Conservation (phyloP, 1,140 invertebrate genomes). For the Sinella curviseta region DNA sequence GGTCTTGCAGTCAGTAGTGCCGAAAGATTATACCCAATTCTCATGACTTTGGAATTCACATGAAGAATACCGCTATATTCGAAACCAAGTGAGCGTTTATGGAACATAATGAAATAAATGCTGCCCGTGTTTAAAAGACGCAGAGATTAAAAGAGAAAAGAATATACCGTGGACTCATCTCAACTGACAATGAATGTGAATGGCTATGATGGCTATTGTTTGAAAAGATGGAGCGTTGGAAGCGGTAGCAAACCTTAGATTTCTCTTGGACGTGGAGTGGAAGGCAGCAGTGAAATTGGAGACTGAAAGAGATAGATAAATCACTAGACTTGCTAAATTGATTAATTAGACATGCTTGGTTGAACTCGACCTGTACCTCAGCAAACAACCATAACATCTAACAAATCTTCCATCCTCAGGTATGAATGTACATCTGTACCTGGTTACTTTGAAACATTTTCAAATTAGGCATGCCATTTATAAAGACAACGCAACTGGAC, state of each 20-base stretch:
- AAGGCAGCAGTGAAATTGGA: neutral
- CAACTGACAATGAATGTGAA: too few relatives aligned
- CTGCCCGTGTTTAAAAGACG: neutral
- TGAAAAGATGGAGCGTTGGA: neutral
- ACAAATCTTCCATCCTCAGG: neutral
- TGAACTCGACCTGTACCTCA: neutral
- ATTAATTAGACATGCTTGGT: neutral
- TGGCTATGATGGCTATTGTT: too few relatives aligned
- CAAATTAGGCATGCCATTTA: too few relatives aligned
- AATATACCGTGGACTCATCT: neutral
- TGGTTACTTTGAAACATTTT: too few relatives aligned
- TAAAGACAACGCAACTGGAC: too few relatives aligned
- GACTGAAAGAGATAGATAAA: neutral
- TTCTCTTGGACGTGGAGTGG: neutral
- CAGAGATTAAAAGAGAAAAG: neutral
- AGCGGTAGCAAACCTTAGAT: neutral
- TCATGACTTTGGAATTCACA: neutral
- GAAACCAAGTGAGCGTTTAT: neutral
- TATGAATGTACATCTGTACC: neutral
- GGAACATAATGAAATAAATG: neutral
- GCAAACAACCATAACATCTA: neutral
- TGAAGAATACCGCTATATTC: neutral
- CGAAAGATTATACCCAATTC: neutral
- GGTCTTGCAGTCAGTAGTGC: neutral
- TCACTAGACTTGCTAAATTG: neutral